Evolutionary conservation across 2,113 vertebrate species (phyloP).

Genomic region (Morone saxatilis): DNA sequence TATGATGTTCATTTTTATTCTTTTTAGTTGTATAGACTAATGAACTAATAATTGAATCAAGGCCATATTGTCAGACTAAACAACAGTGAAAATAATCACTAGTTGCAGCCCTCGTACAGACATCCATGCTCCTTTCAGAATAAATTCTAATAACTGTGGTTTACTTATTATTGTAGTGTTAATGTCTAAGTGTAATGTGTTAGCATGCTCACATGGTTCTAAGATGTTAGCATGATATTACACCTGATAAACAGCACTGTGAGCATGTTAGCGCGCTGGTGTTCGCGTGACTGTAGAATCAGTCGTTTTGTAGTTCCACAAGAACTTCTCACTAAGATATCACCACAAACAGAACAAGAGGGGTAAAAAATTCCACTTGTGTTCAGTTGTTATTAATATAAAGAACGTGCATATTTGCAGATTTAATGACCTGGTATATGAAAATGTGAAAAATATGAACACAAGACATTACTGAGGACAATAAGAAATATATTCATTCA

Average conservation of each 20-base stretch:
- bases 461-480: conserved; percentile 33
- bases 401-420: conserved; percentile 24
- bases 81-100: background rate
- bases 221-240: background rate
- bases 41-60: background rate
- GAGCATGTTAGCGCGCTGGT: background rate
- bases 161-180: too few species aligned
- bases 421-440: conserved; percentile 49
- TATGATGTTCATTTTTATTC: too few species aligned
- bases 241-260: background rate
- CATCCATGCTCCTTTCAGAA: background rate
- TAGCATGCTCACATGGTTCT: too few species aligned
- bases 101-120: background rate
- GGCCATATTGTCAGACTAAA: background rate
- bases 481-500: conserved; percentile 43
- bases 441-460: conserved; percentile 43
- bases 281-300: too few species aligned
- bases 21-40: background rate
- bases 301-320: too few species aligned
- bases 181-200: background rate
- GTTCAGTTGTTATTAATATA: conserved; percentile 34
- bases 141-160: background rate
- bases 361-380: background rate
- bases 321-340: too few species aligned
- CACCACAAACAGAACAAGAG: too few species aligned